These are phyloP conservation scores for Danaus chrysippus DNA, from an alignment of 2,888 invertebrate genomes.

Conservation along the genomic window DNA sequence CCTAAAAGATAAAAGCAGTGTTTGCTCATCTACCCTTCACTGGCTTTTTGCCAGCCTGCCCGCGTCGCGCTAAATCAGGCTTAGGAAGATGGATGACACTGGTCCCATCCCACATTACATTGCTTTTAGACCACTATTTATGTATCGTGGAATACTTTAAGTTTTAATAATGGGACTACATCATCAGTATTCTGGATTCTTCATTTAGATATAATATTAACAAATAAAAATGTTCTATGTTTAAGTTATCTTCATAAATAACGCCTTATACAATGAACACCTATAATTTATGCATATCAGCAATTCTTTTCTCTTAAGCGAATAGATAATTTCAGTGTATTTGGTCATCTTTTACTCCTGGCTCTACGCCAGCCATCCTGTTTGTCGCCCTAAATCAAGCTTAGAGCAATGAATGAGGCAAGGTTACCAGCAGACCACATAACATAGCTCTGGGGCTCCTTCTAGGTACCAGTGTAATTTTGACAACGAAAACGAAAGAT, in stretches of 20 bases:
- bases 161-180: background rate
- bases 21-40: constrained; percentile 11
- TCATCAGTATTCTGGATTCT: background rate
- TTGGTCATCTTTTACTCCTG: constrained; percentile 13
- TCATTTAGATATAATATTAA: too few relatives aligned
- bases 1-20: constrained; percentile 6
- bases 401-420: constrained; percentile 28
- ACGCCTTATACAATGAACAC: background rate
- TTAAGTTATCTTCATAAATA: background rate
- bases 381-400: constrained; percentile 27
- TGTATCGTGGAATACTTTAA: constrained; percentile 2
- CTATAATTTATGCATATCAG: background rate
- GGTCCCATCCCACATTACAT: constrained; percentile 27
- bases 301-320: background rate
- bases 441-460: constrained; percentile 22
- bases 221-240: too few relatives aligned
- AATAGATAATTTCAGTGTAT: background rate
- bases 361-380: constrained; percentile 23
- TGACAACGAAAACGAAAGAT: background rate
- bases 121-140: constrained; percentile 20
- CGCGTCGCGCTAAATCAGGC: constrained; percentile 28
- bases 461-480: background rate
- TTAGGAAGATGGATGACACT: constrained; percentile 28
- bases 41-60: constrained; percentile 27
- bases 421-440: constrained; percentile 21